Evolutionary conservation across 2,888 invertebrate genomes (phyloP).

Genomic region (Drosophila sordidula): DNA sequence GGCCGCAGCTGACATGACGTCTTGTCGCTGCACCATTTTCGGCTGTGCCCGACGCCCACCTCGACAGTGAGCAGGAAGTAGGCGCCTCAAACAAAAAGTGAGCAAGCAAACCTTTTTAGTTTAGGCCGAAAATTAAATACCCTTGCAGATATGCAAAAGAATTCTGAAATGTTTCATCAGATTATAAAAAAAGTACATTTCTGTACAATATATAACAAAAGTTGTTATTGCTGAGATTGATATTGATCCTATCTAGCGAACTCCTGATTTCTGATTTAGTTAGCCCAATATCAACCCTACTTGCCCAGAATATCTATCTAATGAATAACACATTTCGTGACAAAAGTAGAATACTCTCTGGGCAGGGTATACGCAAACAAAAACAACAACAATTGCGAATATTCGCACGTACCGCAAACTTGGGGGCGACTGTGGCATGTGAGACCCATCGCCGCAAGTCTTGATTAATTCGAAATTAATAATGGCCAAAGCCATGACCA

Average conservation of each 20-base stretch:
- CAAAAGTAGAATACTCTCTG: neutral
- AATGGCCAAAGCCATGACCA: conserved; percentile 62
- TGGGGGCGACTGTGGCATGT: conserved; percentile 18
- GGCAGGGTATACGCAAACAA: neutral
- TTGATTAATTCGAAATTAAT: conserved; percentile 78
- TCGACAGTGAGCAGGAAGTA: conserved; percentile 53
- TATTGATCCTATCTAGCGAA: too few species aligned
- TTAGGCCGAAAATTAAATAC: neutral
- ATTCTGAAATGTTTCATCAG: too few species aligned
- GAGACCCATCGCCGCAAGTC: conserved; percentile 43
- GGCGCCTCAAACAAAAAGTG: conserved; percentile 15
- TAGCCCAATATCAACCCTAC: too few species aligned
- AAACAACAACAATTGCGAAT: conserved; percentile 29
- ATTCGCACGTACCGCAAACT: conserved; percentile 23
- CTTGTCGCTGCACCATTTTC: conserved; percentile 62
- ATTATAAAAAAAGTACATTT: too few species aligned
- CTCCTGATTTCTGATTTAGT: too few species aligned
- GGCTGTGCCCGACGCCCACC: conserved; percentile 58
- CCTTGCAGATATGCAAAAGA: neutral
- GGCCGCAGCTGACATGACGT: conserved; percentile 51
- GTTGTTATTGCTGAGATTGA: too few species aligned
- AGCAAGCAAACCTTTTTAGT: neutral
- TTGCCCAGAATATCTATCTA: neutral
- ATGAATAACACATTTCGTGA: neutral
- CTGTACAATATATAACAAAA: too few species aligned